Base-by-base conservation (phyloP, 1,140 invertebrate species). In the Cylas formicarius region DNA sequence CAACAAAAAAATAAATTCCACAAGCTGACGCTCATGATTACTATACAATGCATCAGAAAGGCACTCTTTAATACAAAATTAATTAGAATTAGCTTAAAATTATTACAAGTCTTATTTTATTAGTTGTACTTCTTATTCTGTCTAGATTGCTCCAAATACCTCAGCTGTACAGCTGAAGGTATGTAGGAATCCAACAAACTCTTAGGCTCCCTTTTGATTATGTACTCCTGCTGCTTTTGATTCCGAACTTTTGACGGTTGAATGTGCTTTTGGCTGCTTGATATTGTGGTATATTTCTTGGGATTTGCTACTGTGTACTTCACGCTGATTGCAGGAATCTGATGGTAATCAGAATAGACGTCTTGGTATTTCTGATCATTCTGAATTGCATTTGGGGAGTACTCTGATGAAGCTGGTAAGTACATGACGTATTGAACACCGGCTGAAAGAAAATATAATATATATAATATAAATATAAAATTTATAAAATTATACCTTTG, bases 111-210 rank as follows among this genome's bases (percentile, higher is more conserved):
- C n/a, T n/a, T n/a, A n/a, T n/a, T n/a, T n/a, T n/a, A n/a, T n/a
- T n/a, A n/a, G n/a, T n/a, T n/a, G n/a, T n/a, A n/a, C n/a, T n/a
- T n/a, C n/a, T n/a, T n/a, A n/a, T n/a, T n/a, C n/a, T n/a, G n/a
- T n/a, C n/a, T n/a, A n/a, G n/a, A n/a, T n/a, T 49, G 45, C 20
- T 53, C 60, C 19, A 57, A 53, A 34, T 62, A 62, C 33, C 58
- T 56, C 11, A 57, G 19, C 39, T 62, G 60, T 8, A 60, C 23
- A 18, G 50, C 32, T 7, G 60, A 62, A 8, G 60, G 60, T 20
- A 62, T 52, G 17, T 62, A 62, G n/a, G 60, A 62, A 50, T 62
- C 60, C 28, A 62, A 40, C 2, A 62, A 23, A 39, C 56, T 58
- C 34, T 60, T 56, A 2, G 60, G 57, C 41, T 57, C 53, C 19